Evolutionary conservation across 2,113 vertebrate species (phyloP), one percentile per base, ranked within the genome.

Genomic region (Podocnemis expansa): DNA sequence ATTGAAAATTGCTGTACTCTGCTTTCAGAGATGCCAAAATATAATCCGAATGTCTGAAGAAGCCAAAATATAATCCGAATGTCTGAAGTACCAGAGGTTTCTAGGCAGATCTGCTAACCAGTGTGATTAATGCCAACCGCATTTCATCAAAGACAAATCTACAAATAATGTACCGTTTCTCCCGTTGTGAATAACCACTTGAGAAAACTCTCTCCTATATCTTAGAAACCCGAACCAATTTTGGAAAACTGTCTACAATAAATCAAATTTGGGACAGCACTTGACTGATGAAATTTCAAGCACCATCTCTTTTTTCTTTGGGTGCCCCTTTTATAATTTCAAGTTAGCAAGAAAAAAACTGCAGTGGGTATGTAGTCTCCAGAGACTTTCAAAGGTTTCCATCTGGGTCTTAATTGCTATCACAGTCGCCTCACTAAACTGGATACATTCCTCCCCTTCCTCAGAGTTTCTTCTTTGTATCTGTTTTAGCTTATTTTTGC

Each of bases 251-350:
- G 89, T 96, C 96, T 96, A 95, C 89, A 96, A 95, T 94, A 96
- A 97, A 97, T 94, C 95, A 97, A 89, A 94, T 97, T 96, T 92
- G 93, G 91, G 93, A 93, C 84, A 85, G 73, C 83, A n/a, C 89
- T 96, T 96, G 93, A 97, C 90, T 93, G 95, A 97, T 95, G 95
- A 96, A 96, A 96, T 96, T 96, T 97, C 96, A 96, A 95, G 94
- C 84, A 96, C 75, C 79, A 84, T 82, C 88, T 96, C 90, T 96
- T 96, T 92, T 92, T 90, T 95, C 95, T 96, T 94, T 91, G 88
- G 89, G 93, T 89, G 89, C 96, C 95, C 67, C 93, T 95, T 96
- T 95, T 87, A 97, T 96, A 95, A 96, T 93, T 96, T 94, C 96
- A 97, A 96, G 94, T 96, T 94, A 96, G 96, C 91, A 96, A 82